Evolutionary conservation across 2,113 vertebrate genomes (phyloP).

Genomic region (Psilopogon haemacephalus): DNA sequence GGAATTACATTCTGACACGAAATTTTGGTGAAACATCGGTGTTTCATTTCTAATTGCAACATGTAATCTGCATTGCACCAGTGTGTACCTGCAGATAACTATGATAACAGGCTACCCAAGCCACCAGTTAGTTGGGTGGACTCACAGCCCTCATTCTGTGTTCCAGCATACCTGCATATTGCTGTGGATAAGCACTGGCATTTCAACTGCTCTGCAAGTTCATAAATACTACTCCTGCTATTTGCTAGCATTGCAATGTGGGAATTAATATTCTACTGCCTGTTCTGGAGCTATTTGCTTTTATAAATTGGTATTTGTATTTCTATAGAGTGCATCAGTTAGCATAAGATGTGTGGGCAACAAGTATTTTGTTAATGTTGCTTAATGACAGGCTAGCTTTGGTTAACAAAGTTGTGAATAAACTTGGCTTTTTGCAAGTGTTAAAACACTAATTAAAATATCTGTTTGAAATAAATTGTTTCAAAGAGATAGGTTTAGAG

Average conservation of each 20-base stretch:
- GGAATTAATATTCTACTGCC: neutral
- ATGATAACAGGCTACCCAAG: neutral
- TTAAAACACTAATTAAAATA: slow-evolving; percentile 28
- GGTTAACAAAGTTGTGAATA: neutral
- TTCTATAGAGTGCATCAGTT: neutral
- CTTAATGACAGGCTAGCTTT: neutral
- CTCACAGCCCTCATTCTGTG: neutral
- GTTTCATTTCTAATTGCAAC: neutral
- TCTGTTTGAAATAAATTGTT: neutral
- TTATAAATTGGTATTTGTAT: neutral
- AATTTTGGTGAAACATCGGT: neutral
- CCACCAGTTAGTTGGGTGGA: neutral
- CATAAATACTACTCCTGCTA: neutral
- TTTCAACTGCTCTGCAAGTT: neutral
- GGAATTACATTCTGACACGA: neutral
- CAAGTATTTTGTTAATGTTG: neutral
- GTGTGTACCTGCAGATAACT: neutral
- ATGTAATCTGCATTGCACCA: neutral
- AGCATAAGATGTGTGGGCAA: slow-evolving; percentile 26
- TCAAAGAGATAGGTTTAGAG: neutral
- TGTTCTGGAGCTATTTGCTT: neutral
- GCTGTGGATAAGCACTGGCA: neutral
- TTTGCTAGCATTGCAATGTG: neutral
- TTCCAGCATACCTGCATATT: too few species aligned
- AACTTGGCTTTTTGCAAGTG: neutral